A percentile compares a stretch with the other conserved stretches of the same genome.
Evolutionary conservation across 1,140 invertebrate genomes (phyloP).

Genomic region (Anastatus disparis): DNA sequence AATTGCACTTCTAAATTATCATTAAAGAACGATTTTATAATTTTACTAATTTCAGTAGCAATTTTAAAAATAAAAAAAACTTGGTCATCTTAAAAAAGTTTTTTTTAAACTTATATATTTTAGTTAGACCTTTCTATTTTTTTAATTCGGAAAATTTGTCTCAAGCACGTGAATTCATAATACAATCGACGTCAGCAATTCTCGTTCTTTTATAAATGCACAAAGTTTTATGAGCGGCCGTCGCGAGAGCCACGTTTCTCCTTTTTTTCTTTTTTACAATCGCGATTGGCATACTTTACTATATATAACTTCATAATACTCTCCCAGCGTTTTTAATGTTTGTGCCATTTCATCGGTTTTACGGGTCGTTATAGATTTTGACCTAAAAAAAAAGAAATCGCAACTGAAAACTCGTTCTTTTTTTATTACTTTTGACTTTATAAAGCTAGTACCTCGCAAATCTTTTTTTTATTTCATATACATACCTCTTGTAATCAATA

Average conservation of each 20-base stretch:
- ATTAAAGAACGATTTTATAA: too few species aligned
- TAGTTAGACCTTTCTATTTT: not conserved
- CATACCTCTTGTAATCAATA: too few species aligned
- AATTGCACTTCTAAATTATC: too few species aligned
- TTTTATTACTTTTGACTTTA: not conserved
- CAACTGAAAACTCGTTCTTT: too few species aligned
- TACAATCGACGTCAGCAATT: conserved; percentile 27
- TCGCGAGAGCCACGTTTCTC: too few species aligned
- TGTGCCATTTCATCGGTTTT: conserved; percentile 51
- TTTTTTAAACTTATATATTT: too few species aligned
- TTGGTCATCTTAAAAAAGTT: too few species aligned
- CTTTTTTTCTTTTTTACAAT: too few species aligned
- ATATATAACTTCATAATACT: conserved; percentile 7
- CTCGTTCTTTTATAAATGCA: conserved; percentile 37
- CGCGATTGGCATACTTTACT: conserved; percentile 41
- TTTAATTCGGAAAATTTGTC: conserved; percentile 9
- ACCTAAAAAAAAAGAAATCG: conserved; percentile 31
- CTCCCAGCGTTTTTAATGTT: conserved; percentile 43
- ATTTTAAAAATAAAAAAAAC: too few species aligned
- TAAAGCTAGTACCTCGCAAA: too few species aligned
- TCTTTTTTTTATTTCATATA: too few species aligned
- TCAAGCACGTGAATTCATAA: conserved; percentile 33
- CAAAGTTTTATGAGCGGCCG: conserved; percentile 30
- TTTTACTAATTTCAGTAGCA: too few species aligned
- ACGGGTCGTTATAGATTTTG: conserved; percentile 40